Evolutionary conservation across 2,888 invertebrate species (phyloP).

Genomic region (Orthonevra nobilis): DNA sequence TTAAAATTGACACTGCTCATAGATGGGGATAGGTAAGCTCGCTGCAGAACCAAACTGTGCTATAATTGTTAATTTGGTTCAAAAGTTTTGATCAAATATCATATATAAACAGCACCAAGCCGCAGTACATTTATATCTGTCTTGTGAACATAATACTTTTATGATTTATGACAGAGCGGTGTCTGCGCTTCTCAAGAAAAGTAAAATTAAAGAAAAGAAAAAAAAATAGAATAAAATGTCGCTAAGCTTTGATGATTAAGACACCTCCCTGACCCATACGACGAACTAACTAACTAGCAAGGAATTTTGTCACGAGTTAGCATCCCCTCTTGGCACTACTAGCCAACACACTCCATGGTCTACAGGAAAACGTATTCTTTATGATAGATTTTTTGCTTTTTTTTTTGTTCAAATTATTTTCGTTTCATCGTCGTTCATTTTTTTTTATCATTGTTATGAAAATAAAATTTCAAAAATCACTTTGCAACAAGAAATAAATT

Average conservation of each 20-base stretch:
- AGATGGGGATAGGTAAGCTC: slow-evolving; percentile 34
- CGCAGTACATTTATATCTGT: slow-evolving; percentile 51
- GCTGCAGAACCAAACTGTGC: slow-evolving; percentile 56
- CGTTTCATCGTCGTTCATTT: slow-evolving; percentile 19
- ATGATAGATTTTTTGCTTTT: slow-evolving; percentile 28
- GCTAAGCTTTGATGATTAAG: slow-evolving; percentile 52
- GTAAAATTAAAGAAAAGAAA: slow-evolving; percentile 14
- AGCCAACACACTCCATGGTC: neutral
- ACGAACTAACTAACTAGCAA: slow-evolving; percentile 17
- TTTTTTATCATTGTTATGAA: slow-evolving; percentile 41
- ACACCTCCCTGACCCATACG: slow-evolving; percentile 19
- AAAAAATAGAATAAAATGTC: neutral
- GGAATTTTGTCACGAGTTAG: slow-evolving; percentile 51
- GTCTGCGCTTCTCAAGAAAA: slow-evolving; percentile 34
- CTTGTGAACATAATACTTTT: slow-evolving; percentile 45
- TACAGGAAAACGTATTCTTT: slow-evolving; percentile 12
- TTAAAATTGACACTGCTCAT: slow-evolving; percentile 32
- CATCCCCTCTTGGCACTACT: neutral
- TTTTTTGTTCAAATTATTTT: slow-evolving; percentile 22
- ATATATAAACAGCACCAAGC: slow-evolving; percentile 37
- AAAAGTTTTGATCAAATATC: slow-evolving; percentile 55
- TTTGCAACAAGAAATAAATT: slow-evolving; percentile 43
- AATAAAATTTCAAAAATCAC: slow-evolving; percentile 50
- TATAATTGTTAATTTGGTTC: slow-evolving; percentile 47
- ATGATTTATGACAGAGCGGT: slow-evolving; percentile 71